Evolutionary conservation across 2,888 invertebrate species (phyloP).

Genomic region (Zonitis immaculata): DNA sequence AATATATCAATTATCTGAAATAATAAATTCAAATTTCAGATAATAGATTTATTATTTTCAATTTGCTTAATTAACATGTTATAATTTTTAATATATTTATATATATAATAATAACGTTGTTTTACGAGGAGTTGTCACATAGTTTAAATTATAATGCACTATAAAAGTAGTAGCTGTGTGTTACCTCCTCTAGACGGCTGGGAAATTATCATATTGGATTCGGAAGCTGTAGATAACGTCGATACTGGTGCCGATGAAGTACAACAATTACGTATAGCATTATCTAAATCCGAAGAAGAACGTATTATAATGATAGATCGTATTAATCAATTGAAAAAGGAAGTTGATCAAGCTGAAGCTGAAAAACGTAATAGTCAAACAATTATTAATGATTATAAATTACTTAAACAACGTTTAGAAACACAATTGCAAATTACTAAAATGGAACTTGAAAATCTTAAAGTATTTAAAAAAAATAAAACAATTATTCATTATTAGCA

Average conservation of each 20-base stretch:
- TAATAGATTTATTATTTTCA: not conserved
- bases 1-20: not conserved
- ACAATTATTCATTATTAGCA: too few species aligned
- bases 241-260: conserved; percentile 57
- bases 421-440: conserved; percentile 66
- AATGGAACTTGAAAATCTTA: conserved; percentile 58
- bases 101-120: not conserved
- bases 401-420: conserved; percentile 84
- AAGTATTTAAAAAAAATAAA: too few species aligned
- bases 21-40: not conserved
- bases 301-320: conserved; percentile 49
- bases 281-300: conserved; percentile 67
- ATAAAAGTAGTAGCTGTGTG: conserved; percentile 27
- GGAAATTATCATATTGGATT: conserved; percentile 49
- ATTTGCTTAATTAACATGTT: too few species aligned
- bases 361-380: conserved; percentile 70
- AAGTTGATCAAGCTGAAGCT: conserved; percentile 67
- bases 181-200: conserved; percentile 45
- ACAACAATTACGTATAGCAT: conserved; percentile 52
- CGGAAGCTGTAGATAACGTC: conserved; percentile 57
- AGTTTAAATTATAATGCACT: conserved; percentile 15
- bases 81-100: not conserved
- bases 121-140: conserved; percentile 23
- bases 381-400: conserved; percentile 89
- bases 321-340: conserved; percentile 67